These are phyloP conservation scores for Cotesia glomerata DNA, from an alignment of 1,140 invertebrate genomes.

Conservation along the genomic window DNA sequence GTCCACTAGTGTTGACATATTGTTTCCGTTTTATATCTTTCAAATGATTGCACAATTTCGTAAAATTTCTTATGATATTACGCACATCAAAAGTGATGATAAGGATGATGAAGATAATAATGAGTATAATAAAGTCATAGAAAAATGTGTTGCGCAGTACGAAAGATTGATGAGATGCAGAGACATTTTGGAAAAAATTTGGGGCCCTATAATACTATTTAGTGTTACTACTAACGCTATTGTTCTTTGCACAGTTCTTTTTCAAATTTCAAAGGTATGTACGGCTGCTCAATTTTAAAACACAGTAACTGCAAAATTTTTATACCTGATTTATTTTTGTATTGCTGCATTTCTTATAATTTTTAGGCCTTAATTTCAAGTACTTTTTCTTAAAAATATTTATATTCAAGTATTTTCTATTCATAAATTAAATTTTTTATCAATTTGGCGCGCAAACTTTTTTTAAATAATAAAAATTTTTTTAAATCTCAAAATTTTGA, in stretches of 20 bases:
- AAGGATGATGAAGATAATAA: not conserved
- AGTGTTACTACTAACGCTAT: slow-evolving; percentile 33
- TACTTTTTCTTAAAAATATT: too few relatives aligned
- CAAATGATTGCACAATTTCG: slow-evolving; percentile 4
- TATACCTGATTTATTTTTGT: too few relatives aligned
- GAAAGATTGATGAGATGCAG: slow-evolving; percentile 21
- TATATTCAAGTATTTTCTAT: too few relatives aligned
- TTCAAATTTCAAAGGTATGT: slow-evolving; percentile 41
- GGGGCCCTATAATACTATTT: slow-evolving; percentile 37
- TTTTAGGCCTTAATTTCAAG: too few relatives aligned
- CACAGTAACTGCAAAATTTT: too few relatives aligned
- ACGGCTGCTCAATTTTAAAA: too few relatives aligned
- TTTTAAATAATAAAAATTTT: too few relatives aligned
- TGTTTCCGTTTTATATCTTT: slow-evolving; percentile 1
- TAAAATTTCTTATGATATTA: slow-evolving; percentile 5
- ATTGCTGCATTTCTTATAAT: too few relatives aligned
- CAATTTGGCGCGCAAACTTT: too few relatives aligned
- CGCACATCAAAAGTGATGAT: not conserved
- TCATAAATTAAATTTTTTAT: too few relatives aligned
- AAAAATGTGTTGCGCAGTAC: not conserved
- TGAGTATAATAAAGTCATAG: not conserved
- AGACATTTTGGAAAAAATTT: slow-evolving; percentile 37
- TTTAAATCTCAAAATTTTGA: too few relatives aligned
- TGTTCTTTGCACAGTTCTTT: slow-evolving; percentile 39
- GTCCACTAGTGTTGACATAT: not conserved